Evolutionary conservation across 2,888 invertebrate genomes (phyloP), one percentile per base, ranked within the genome.

Genomic region (Amorpha juglandis): DNA sequence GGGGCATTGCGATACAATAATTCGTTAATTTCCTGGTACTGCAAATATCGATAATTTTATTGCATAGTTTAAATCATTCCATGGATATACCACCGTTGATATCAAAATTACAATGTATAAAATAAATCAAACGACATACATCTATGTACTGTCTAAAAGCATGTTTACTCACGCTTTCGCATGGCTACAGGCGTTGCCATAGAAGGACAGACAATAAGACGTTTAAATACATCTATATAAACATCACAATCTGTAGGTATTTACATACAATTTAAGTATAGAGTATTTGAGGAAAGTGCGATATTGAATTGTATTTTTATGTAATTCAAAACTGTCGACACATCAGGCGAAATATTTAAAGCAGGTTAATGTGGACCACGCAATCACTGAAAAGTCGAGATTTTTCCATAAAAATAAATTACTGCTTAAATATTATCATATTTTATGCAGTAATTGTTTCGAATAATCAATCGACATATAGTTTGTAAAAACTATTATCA

Each of bases 141-240:
- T 80, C 84, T 87, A 88, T 65, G 70, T 70, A 68, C 68, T 69
- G 69, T 86, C 90, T 91, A 92, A 9, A 91, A 92, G 92, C 92
- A 85, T 80, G 81, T 81, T 88, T 92, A 93, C 93, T 93, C 90
- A 93, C 93, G 91, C 92, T 93, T 92, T 91, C 92, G 91, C 92
- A 92, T 91, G 81, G 92, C 93, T 93, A 93, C 85, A 87, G 89
- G 90, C 87, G 91, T 90, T 84, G 89, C 90, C 91, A 90, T 85
- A 91, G 91, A 90, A 87, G 91, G 89, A 90, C 90, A 92, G 87
- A 92, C 79, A 88, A 88, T 80, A 84, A 88, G 76, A 79, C 75
- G 76, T 89, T 88, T 89, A 88, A 85, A 86, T 84, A 89, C 74
- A 82, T 87, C 85, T 89, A 88, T 82, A 71, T 77, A 76, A 74